A percentile compares a stretch with the other conserved stretches of the same genome.
These are phyloP conservation scores for Tetraodon nigroviridis DNA, from an alignment of 2,113 vertebrate species.

Conservation along the genomic window DNA sequence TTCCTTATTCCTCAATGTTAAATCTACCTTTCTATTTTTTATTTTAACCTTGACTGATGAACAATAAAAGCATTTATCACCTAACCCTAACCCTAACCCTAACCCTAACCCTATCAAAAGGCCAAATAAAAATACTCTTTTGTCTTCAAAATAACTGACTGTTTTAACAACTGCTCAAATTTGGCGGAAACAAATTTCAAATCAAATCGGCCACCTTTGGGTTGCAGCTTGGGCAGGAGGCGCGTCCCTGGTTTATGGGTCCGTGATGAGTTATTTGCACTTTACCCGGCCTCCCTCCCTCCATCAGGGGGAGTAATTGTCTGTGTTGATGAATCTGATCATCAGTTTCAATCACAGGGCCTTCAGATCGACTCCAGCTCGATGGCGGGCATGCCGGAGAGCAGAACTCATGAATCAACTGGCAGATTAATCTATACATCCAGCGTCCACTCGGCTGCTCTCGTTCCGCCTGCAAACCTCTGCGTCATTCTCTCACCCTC, in stretches of 20 bases:
- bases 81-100: too few species aligned
- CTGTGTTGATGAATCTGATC: slow-evolving; percentile 22
- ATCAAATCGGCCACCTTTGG: too few species aligned
- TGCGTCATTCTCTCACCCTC: not conserved
- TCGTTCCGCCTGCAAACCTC: slow-evolving; percentile 5
- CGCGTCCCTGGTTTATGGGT: not conserved
- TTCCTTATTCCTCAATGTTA: too few species aligned
- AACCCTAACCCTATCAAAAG: too few species aligned
- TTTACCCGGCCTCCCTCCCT: not conserved
- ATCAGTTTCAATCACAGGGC: slow-evolving; percentile 30
- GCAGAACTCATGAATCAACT: slow-evolving; percentile 37
- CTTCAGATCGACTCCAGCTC: slow-evolving; percentile 7
- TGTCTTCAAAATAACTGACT: too few species aligned
- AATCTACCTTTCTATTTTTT: too few species aligned
- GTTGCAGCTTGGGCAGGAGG: too few species aligned
- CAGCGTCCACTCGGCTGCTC: slow-evolving; percentile 18
- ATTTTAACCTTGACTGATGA: too few species aligned
- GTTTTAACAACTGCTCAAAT: too few species aligned
- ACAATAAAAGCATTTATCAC: too few species aligned
- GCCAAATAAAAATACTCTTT: too few species aligned
- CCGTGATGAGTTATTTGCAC: not conserved
- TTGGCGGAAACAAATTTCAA: too few species aligned
- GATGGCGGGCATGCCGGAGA: not conserved
- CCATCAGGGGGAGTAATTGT: not conserved
- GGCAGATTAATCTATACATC: slow-evolving; percentile 35